Percentiles rank a stretch among this genome's conserved stretches.
Conservation (phyloP, 2,797 vertebrate genomes). For the Melanitta fusca region DNA sequence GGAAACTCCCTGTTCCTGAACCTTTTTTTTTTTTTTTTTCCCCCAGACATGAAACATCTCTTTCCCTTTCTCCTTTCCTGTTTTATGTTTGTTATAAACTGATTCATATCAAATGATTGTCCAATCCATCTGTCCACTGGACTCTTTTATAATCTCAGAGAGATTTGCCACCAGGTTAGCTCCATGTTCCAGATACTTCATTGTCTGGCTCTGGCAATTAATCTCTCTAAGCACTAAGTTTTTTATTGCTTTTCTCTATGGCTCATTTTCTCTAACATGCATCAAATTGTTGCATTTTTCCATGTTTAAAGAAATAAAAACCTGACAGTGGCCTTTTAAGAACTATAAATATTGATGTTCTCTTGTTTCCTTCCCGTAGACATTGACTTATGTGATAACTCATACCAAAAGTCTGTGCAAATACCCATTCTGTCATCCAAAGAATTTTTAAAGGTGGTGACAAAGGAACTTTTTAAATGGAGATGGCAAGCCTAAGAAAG, state of each 20-base stretch:
- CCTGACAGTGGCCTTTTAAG: neutral
- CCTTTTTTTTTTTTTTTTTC: neutral
- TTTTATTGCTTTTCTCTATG: slow-evolving; percentile 21
- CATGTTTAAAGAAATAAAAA: neutral
- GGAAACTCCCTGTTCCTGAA: neutral
- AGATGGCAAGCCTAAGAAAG: neutral
- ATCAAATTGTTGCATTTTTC: neutral
- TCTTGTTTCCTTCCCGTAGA: neutral
- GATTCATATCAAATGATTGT: slow-evolving; percentile 65
- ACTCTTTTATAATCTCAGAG: neutral
- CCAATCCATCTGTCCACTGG: slow-evolving; percentile 26
- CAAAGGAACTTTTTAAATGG: neutral
- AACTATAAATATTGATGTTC: neutral
- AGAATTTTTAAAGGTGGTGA: neutral
- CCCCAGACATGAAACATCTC: neutral
- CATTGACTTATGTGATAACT: neutral
- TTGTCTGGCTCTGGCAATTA: slow-evolving; percentile 14
- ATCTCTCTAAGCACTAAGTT: neutral
- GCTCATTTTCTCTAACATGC: neutral
- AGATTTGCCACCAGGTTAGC: neutral
- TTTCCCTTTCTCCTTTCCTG: neutral
- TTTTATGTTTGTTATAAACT: slow-evolving; percentile 7
- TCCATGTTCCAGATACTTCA: neutral
- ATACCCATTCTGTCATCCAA: neutral
- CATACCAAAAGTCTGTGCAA: neutral